Conservation (phyloP, 92 coral and sea anemone genomes). For the Parazoanthus swiftii region DNA sequence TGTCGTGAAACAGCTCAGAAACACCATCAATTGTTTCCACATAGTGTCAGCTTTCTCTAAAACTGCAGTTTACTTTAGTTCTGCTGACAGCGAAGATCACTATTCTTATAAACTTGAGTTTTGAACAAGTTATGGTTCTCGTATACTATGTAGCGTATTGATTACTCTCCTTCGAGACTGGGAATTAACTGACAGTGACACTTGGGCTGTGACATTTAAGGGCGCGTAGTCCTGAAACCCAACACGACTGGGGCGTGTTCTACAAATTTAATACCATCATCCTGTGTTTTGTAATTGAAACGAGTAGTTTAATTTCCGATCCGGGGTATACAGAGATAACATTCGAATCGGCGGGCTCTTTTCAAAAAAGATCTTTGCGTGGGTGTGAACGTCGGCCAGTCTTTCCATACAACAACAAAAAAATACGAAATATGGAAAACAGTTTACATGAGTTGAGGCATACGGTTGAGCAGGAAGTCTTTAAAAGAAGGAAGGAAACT, state of each 20-base stretch:
- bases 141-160: background rate
- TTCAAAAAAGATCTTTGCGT: background rate
- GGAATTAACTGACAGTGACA: slow-evolving; percentile 31
- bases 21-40: slow-evolving; percentile 12
- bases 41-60: background rate
- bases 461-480: background rate
- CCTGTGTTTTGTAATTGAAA: slow-evolving; percentile 29
- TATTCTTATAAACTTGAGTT: background rate
- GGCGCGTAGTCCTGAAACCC: slow-evolving; percentile 15
- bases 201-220: slow-evolving; percentile 29
- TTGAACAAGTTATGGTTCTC: background rate
- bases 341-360: background rate
- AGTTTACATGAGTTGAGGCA: background rate
- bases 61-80: slow-evolving; percentile 18
- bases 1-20: background rate
- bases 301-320: slow-evolving; percentile 21
- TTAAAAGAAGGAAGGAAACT: slow-evolving; percentile 2
- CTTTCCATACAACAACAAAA: background rate
- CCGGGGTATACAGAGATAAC: slow-evolving; percentile 3
- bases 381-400: slow-evolving; percentile 8
- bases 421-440: background rate
- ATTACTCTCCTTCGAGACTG: slow-evolving; percentile 9
- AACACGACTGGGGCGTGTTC: slow-evolving; percentile 31
- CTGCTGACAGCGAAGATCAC: background rate
- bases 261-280: background rate